Evolutionary conservation across 2,113 vertebrate genomes (phyloP).

Genomic region (human): GRCh38 chr4:84889001-84889500

Average conservation of each 20-base stretch:
- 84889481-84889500: neutral
- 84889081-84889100: slow-evolving; percentile 30
- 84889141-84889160: neutral
- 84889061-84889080: slow-evolving; percentile 49
- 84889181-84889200: neutral
- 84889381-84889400: neutral
- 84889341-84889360: neutral
- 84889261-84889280: neutral
- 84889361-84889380: neutral
- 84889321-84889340: neutral
- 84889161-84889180: neutral
- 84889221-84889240: slow-evolving; percentile 4
- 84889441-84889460: slow-evolving; percentile 3
- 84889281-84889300: neutral
- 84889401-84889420: neutral
- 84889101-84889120: slow-evolving; percentile 14
- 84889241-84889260: neutral
- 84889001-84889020: neutral
- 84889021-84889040: slow-evolving; percentile 40
- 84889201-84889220: neutral
- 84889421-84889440: neutral
- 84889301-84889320: neutral
- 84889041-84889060: slow-evolving; percentile 18
- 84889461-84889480: neutral
- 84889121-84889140: neutral